Conservation (phyloP, 2,888 invertebrate species). For the Chrysolina haemoptera region DNA sequence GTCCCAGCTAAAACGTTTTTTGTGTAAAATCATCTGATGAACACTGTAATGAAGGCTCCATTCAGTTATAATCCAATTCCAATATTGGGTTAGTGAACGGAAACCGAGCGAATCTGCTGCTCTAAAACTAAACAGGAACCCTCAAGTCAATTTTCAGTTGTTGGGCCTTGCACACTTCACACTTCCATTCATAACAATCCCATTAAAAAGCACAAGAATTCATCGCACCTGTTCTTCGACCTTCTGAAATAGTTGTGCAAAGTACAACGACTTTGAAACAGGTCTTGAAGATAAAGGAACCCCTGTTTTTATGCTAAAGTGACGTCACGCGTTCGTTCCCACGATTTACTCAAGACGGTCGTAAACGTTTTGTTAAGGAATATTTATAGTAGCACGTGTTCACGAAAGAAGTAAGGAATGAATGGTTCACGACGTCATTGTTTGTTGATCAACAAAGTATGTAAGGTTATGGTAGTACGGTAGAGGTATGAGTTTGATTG, state of each 20-base stretch:
- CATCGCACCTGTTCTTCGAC: conserved; percentile 24
- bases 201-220: not conserved
- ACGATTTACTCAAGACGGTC: conserved; percentile 28
- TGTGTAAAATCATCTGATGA: no score
- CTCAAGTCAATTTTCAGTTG: no score
- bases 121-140: not conserved
- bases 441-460: not conserved
- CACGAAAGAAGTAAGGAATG: conserved; percentile 30
- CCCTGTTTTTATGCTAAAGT: conserved; percentile 33
- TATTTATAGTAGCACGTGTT: conserved; percentile 7
- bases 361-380: conserved; percentile 1
- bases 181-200: conserved; percentile 8
- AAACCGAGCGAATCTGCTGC: no score
- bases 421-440: conserved; percentile 26
- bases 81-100: no score
- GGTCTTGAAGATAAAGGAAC: conserved; percentile 42
- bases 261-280: conserved; percentile 27
- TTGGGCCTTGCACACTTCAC: no score
- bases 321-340: conserved; percentile 35
- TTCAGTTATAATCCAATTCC: no score
- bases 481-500: no score
- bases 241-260: conserved; percentile 31
- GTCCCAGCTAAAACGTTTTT: no score
- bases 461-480: no score
- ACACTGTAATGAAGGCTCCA: no score